Conservation (phyloP, 2,113 vertebrate species). For the Ursus arctos region DNA sequence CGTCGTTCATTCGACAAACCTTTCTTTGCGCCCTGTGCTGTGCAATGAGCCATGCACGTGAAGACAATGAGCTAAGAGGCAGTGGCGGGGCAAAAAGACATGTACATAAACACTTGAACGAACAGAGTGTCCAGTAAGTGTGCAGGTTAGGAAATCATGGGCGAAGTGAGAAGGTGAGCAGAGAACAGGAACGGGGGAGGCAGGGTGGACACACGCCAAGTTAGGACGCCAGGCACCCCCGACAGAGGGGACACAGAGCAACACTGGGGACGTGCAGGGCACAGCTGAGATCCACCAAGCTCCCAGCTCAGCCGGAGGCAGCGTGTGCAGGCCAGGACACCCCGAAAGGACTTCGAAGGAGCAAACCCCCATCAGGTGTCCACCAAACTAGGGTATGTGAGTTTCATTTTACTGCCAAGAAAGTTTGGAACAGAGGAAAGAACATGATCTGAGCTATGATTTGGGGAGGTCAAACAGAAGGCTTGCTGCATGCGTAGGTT, state of each 20-base stretch:
- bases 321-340: rapidly evolving
- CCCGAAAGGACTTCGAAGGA: neutral
- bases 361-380: neutral
- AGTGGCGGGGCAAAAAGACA: neutral
- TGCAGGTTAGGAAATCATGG: neutral
- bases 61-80: neutral
- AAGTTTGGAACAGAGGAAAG: neutral
- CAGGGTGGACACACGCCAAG: rapidly evolving
- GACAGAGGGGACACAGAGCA: neutral
- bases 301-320: rapidly evolving
- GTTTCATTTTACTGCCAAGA: neutral
- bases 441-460: neutral
- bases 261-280: rapidly evolving
- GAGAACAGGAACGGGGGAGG: rapidly evolving
- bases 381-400: neutral
- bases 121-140: too few species aligned
- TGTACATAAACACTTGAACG: rapidly evolving
- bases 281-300: rapidly evolving
- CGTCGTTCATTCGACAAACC: neutral
- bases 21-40: neutral
- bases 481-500: rapidly evolving
- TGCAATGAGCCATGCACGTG: rapidly evolving
- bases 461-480: neutral
- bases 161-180: neutral
- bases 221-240: neutral